Evolutionary conservation across 2,113 vertebrate species (phyloP).

Genomic region (Pantherophis guttatus): DNA sequence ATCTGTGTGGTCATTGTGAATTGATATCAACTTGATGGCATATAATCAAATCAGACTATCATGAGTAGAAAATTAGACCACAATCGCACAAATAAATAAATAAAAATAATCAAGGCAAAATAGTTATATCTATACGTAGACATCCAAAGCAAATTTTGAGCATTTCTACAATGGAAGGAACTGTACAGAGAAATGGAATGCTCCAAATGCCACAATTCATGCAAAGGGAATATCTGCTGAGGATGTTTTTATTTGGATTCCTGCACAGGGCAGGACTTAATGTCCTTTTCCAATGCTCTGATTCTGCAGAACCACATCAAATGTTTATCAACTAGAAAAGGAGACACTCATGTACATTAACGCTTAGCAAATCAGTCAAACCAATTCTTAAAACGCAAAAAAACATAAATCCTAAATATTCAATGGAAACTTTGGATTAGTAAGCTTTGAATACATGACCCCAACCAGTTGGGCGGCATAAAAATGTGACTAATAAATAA

Average conservation of each 20-base stretch:
- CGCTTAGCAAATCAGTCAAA: neutral
- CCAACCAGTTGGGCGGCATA: neutral
- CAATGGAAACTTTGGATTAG: neutral
- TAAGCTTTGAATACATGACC: neutral
- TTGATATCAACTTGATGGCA: neutral
- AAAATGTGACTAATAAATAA: too few relatives aligned
- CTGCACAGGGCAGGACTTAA: neutral
- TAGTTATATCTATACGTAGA: neutral
- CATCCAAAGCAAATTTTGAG: too few relatives aligned
- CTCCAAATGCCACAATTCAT: neutral
- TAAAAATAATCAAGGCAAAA: neutral
- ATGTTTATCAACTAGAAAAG: neutral
- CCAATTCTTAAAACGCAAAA: neutral
- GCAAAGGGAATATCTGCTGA: neutral
- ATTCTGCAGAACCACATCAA: neutral
- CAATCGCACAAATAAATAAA: neutral
- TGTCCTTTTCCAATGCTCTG: neutral
- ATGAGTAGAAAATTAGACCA: neutral
- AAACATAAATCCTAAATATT: neutral
- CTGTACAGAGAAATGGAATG: neutral
- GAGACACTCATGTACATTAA: neutral
- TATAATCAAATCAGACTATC: neutral
- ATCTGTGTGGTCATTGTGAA: neutral
- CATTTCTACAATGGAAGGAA: neutral
- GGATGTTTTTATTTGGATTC: neutral